phyloP scores from a whole-genome alignment of 2,888 invertebrate species.

The Pristionchus japonicus region DNA sequence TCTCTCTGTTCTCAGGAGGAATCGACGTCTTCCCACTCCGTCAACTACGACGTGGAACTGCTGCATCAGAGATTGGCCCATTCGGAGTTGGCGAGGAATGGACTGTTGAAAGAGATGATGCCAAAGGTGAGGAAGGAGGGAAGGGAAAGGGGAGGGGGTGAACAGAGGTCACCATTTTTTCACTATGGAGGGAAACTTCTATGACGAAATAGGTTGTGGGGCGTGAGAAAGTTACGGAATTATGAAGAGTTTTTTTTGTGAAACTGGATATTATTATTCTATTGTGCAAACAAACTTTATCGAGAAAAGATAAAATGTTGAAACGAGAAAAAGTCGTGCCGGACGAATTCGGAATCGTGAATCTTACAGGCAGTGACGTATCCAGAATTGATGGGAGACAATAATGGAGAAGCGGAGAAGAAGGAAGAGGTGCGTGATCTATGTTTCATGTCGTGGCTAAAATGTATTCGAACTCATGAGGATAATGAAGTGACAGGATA shows the following conservation, averaged over 20 bases:
- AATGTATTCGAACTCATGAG: no score
- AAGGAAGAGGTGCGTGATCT: background rate
- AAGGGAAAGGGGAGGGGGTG: background rate
- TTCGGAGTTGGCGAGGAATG: constrained; percentile 50
- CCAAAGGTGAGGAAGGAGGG: background rate
- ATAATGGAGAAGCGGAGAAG: background rate
- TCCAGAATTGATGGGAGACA: background rate
- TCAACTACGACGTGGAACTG: constrained; percentile 98
- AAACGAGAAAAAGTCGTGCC: background rate
- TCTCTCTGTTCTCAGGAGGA: constrained; percentile 57
- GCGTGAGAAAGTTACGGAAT: no score
- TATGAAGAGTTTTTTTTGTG: no score
- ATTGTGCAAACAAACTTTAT: no score
- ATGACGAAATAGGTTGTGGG: no score
- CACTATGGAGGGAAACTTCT: no score
- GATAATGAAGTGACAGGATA: no score
- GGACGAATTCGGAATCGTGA: background rate
- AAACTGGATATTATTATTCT: no score
- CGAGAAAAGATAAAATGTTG: background rate
- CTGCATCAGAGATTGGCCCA: constrained; percentile 81
- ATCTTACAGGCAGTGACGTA: background rate
- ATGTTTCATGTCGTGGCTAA: background rate
- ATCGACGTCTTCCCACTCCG: constrained; percentile 86
- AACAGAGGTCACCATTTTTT: no score
- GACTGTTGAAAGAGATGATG: constrained; percentile 47